These are phyloP conservation scores for Mungos mungo DNA, from an alignment of 2,113 vertebrate species.

Conservation along the genomic window DNA sequence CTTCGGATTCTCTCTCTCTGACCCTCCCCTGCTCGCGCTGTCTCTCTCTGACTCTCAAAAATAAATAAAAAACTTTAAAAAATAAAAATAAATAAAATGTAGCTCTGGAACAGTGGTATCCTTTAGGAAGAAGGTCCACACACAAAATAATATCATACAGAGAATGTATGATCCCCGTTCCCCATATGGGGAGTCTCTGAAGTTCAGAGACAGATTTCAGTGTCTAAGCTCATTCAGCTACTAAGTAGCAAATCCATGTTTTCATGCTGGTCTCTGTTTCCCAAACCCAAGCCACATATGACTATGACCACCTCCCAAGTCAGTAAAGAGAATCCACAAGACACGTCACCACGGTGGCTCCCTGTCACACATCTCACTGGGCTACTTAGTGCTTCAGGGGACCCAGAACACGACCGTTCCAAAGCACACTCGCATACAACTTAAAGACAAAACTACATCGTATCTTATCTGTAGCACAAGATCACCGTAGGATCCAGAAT, in stretches of 20 bases:
- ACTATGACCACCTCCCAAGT: neutral
- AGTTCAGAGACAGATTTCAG: neutral
- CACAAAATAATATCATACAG: neutral
- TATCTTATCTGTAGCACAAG: neutral
- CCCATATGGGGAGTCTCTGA: neutral
- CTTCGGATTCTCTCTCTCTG: too few species aligned
- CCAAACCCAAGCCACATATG: neutral
- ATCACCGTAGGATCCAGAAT: neutral
- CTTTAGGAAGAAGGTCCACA: neutral
- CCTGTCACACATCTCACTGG: neutral
- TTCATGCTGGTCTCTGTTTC: neutral
- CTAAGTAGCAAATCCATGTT: neutral
- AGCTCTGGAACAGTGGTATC: neutral
- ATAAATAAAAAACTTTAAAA: too few species aligned
- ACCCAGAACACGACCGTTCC: neutral
- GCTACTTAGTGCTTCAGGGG: neutral
- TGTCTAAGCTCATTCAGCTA: neutral
- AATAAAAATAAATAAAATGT: too few species aligned
- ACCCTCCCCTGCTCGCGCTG: too few species aligned
- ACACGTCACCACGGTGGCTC: too few species aligned
- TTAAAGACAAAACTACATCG: neutral
- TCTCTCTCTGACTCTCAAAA: too few species aligned
- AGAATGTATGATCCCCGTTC: neutral
- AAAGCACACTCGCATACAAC: neutral
- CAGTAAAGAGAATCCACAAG: neutral